phyloP scores from a whole-genome alignment of 2,113 vertebrate genomes.

The Myotis lucifugus region DNA sequence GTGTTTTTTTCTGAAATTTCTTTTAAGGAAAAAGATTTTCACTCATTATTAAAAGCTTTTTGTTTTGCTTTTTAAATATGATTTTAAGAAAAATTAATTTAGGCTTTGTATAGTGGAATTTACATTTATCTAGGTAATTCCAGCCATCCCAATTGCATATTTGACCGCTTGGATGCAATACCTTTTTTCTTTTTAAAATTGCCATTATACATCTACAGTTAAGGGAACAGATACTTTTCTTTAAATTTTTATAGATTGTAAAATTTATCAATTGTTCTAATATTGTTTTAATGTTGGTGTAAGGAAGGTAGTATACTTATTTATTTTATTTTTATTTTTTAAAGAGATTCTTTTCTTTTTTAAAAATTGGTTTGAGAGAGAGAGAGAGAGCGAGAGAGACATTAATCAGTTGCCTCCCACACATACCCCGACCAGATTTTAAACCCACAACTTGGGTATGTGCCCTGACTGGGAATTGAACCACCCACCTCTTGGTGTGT shows the following conservation, averaged over 20 bases:
- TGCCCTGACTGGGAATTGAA: background rate
- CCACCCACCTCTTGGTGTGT: background rate
- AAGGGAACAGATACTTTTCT: background rate
- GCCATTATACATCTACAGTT: background rate
- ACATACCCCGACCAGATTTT: background rate
- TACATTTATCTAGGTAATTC: background rate
- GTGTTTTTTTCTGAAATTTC: background rate
- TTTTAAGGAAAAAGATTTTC: background rate
- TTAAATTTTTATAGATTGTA: background rate
- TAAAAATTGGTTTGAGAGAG: background rate
- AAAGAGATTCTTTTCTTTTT: background rate
- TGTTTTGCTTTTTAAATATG: background rate
- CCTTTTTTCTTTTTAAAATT: background rate
- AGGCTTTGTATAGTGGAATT: background rate
- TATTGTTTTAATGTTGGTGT: background rate
- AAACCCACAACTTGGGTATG: too few relatives aligned
- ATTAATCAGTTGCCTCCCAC: background rate
- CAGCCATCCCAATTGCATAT: background rate
- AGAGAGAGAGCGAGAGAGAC: background rate
- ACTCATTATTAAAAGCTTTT: background rate
- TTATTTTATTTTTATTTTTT: background rate
- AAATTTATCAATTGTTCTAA: background rate
- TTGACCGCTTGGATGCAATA: background rate
- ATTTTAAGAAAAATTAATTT: background rate
- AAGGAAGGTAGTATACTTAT: conserved; percentile 3